Evolutionary conservation across 2,888 invertebrate species (phyloP).

Genomic region (Sarcophaga carnaria): DNA sequence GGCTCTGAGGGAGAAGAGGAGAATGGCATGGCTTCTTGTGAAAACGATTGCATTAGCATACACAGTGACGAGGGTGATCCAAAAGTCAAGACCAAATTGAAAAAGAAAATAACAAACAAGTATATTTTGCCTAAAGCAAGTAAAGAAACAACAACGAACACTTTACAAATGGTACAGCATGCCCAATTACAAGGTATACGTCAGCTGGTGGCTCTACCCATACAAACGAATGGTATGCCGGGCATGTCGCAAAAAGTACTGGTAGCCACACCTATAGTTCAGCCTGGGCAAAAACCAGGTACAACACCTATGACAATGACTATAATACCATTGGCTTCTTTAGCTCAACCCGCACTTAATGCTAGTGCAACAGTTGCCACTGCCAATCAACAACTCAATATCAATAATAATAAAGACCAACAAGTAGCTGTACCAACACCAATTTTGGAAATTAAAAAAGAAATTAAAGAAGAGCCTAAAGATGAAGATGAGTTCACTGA

Average conservation of each 20-base stretch:
- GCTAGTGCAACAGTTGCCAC: neutral
- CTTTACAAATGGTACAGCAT: constrained; percentile 43
- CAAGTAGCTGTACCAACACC: constrained; percentile 73
- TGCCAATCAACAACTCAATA: constrained; percentile 1
- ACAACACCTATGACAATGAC: constrained; percentile 77
- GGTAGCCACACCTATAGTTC: constrained; percentile 77
- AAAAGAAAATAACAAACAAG: constrained; percentile 24
- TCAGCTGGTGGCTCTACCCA: constrained; percentile 71
- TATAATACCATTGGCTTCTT: constrained; percentile 76
- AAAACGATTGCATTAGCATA: constrained; percentile 66
- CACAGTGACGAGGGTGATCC: constrained; percentile 68
- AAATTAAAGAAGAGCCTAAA: constrained; percentile 76
- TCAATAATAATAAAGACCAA: constrained; percentile 61
- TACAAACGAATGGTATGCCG: constrained; percentile 66
- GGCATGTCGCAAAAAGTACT: constrained; percentile 76
- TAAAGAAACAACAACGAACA: constrained; percentile 28
- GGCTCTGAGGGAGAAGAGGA: constrained; percentile 35
- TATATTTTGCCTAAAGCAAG: neutral
- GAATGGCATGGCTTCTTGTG: constrained; percentile 25
- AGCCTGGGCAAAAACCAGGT: constrained; percentile 70
- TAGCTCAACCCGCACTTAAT: constrained; percentile 60
- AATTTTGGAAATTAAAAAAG: constrained; percentile 76
- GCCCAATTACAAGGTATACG: constrained; percentile 61
- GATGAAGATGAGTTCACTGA: constrained; percentile 67
- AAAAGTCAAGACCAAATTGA: constrained; percentile 46